Percentiles rank a stretch among this genome's conserved stretches.
Evolutionary conservation across 2,113 vertebrate species (phyloP).

Genomic region (Callithrix jacchus): DNA sequence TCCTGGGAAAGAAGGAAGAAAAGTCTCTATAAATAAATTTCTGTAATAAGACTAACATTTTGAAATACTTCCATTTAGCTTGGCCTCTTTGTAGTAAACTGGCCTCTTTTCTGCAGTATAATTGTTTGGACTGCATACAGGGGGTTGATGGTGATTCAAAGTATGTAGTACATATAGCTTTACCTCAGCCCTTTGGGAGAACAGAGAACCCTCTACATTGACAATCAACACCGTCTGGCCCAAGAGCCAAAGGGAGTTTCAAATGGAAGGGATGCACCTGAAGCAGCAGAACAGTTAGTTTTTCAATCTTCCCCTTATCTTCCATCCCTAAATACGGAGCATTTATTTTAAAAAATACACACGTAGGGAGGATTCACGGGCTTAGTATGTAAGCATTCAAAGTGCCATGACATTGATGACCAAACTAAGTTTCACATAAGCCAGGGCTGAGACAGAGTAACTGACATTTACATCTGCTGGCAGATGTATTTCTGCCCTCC

Average conservation of each 20-base stretch:
- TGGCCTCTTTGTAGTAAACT: background rate
- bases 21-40: background rate
- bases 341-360: background rate
- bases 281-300: background rate
- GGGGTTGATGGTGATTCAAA: background rate
- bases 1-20: background rate
- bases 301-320: background rate
- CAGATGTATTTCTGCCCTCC: background rate
- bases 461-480: background rate
- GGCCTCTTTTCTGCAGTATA: background rate
- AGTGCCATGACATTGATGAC: background rate
- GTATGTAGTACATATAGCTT: rapidly evolving
- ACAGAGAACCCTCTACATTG: background rate
- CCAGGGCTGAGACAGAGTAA: background rate
- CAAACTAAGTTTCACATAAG: background rate
- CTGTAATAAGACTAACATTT: background rate
- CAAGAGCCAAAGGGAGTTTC: background rate
- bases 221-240: background rate
- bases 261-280: background rate
- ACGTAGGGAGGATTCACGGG: background rate
- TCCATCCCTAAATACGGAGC: background rate
- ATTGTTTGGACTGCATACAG: background rate
- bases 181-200: background rate
- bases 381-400: background rate
- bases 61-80: background rate